Evolutionary conservation across 2,113 vertebrate genomes (phyloP).

Genomic region (Antechinus stuartii): DNA sequence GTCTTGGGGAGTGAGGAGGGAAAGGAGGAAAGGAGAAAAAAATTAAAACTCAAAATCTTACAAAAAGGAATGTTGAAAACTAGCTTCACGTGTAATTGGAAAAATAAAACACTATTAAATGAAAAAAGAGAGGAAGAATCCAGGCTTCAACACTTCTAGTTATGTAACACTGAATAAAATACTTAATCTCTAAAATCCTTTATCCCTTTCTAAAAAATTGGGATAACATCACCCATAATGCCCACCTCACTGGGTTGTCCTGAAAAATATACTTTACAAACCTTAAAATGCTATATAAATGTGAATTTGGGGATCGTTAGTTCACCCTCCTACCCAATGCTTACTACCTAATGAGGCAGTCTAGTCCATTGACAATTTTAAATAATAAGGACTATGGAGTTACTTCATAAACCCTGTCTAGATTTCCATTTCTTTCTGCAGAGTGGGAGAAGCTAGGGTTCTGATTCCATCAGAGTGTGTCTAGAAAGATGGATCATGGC

Average conservation of each 20-base stretch:
- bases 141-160: background rate
- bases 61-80: too few species aligned
- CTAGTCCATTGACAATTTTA: background rate
- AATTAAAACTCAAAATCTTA: too few species aligned
- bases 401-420: background rate
- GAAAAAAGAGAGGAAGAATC: background rate
- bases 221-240: background rate
- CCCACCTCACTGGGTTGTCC: background rate
- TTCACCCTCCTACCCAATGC: background rate
- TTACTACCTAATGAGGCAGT: background rate
- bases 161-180: constrained; percentile 22
- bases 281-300: background rate
- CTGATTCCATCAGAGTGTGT: background rate
- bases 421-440: background rate
- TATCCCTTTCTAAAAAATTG: constrained; percentile 7
- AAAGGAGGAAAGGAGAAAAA: too few species aligned
- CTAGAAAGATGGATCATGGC: background rate
- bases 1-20: too few species aligned
- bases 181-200: background rate
- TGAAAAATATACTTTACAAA: background rate
- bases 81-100: too few species aligned
- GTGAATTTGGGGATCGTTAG: background rate
- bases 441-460: background rate
- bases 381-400: background rate
- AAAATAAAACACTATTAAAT: too few species aligned